A percentile compares a stretch with the other conserved stretches of the same genome.
Conservation (phyloP, 2,888 invertebrate species). For the Danaus chrysippus region DNA sequence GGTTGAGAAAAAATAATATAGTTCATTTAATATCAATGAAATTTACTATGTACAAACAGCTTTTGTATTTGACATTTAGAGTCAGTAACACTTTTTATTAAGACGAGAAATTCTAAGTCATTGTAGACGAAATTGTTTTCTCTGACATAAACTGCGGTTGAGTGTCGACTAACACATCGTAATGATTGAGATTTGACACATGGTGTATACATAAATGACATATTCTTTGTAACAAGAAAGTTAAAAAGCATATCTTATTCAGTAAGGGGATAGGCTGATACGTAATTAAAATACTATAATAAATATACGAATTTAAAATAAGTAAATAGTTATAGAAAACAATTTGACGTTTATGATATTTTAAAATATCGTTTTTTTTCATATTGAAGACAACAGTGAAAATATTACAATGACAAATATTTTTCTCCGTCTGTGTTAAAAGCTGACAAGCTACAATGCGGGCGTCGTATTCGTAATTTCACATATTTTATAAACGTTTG, state of each 20-base stretch:
- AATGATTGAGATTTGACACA: constrained; percentile 9
- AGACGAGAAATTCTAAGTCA: constrained; percentile 33
- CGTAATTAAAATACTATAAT: too few relatives aligned
- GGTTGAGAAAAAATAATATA: not conserved
- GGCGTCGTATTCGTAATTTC: too few relatives aligned
- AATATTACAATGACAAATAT: too few relatives aligned
- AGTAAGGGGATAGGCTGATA: too few relatives aligned
- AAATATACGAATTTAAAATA: too few relatives aligned
- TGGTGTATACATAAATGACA: constrained; percentile 2
- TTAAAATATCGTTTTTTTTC: too few relatives aligned
- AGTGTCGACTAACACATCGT: constrained; percentile 19
- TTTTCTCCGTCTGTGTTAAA: too few relatives aligned
- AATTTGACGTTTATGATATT: too few relatives aligned
- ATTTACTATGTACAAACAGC: constrained; percentile 2
- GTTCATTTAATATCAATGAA: not conserved
- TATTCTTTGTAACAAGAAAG: not conserved
- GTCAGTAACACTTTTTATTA: constrained; percentile 26
- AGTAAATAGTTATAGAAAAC: too few relatives aligned
- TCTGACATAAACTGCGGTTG: constrained; percentile 32
- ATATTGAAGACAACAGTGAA: too few relatives aligned
- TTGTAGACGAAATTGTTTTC: constrained; percentile 37
- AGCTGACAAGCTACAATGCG: too few relatives aligned
- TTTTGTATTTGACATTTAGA: constrained; percentile 20
- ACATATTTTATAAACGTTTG: too few relatives aligned
- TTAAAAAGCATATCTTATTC: not conserved